Percentiles rank a stretch among this genome's conserved stretches.
These are phyloP conservation scores for Chiloscyllium plagiosum DNA, from an alignment of 2,113 vertebrate species.

Conservation along the genomic window DNA sequence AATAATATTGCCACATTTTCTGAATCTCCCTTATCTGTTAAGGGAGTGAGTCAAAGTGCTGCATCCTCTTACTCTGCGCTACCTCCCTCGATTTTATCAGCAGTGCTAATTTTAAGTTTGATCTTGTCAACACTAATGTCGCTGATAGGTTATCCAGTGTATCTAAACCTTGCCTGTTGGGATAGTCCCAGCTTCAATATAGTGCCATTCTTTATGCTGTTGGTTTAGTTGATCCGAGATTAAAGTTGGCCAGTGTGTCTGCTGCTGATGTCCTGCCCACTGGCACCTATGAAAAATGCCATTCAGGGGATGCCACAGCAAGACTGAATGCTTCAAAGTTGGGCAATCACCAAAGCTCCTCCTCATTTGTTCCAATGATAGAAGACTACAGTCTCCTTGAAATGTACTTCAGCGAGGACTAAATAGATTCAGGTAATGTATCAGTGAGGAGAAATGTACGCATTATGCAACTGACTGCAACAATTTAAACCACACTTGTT, in stretches of 20 bases:
- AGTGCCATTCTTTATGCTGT: not conserved
- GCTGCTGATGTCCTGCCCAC: not conserved
- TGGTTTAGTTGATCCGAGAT: not conserved
- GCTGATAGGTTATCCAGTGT: not conserved
- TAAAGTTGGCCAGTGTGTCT: not conserved
- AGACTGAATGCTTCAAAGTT: not conserved
- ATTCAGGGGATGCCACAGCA: not conserved
- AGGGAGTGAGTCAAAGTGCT: not conserved
- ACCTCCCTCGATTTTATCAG: not conserved
- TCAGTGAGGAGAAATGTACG: not conserved
- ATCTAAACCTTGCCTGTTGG: not conserved
- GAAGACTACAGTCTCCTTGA: not conserved
- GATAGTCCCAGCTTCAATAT: not conserved
- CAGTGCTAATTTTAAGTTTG: not conserved
- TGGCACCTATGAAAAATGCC: not conserved
- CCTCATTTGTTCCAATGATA: not conserved
- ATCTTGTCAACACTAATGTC: not conserved
- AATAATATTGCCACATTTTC: not conserved
- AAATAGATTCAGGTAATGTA: not conserved
- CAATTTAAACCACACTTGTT: not conserved
- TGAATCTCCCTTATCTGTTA: not conserved
- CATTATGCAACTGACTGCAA: not conserved
- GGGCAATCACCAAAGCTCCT: not conserved
- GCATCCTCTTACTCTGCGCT: not conserved
- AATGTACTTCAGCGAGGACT: not conserved